phyloP scores from a whole-genome alignment of 2,113 vertebrate species.

The Quiscalus mexicanus region DNA sequence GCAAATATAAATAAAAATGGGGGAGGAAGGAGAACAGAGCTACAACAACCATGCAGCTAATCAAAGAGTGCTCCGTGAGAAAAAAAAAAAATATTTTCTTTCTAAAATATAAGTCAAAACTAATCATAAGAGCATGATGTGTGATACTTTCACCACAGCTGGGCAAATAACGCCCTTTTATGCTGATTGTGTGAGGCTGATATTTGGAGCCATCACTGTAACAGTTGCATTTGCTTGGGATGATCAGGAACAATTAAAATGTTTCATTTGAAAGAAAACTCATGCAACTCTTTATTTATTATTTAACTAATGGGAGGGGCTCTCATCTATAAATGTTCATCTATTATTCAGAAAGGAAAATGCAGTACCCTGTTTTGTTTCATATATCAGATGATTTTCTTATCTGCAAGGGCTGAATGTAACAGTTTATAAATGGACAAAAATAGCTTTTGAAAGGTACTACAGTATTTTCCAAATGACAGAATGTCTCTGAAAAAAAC shows the following conservation, averaged over 20 bases:
- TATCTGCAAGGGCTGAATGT: neutral
- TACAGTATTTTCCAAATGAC: neutral
- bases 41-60: neutral
- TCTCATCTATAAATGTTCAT: neutral
- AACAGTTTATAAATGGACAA: neutral
- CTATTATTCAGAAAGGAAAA: conserved; percentile 30
- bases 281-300: neutral
- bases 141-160: neutral
- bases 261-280: neutral
- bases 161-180: neutral
- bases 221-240: neutral
- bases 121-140: neutral
- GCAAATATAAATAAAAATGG: neutral
- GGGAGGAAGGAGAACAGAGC: neutral
- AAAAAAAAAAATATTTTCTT: neutral
- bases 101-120: neutral
- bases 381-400: neutral
- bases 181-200: neutral
- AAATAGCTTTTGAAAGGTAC: neutral
- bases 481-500: neutral
- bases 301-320: neutral
- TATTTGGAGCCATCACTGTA: neutral
- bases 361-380: neutral
- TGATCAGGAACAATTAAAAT: neutral
- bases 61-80: neutral